phyloP scores from a whole-genome alignment of 2,113 vertebrate genomes.

The Hylia prasina region DNA sequence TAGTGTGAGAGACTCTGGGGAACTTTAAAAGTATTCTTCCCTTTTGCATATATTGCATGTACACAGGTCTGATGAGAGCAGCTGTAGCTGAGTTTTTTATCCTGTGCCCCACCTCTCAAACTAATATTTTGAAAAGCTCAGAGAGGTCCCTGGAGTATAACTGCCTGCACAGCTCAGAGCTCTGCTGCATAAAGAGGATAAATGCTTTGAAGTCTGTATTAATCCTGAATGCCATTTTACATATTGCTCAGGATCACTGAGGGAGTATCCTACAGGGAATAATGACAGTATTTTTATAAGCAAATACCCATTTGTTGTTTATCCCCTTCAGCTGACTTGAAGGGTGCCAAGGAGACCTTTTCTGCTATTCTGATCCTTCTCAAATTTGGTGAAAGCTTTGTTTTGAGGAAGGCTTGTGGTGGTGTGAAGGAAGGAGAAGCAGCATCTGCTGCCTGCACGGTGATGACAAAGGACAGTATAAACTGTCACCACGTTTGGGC shows the following conservation, averaged over 20 bases:
- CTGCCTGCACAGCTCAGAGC: neutral
- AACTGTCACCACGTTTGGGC: neutral
- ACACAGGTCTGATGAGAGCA: neutral
- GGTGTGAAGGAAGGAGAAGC: neutral
- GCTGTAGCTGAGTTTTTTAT: neutral
- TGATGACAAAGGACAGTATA: accelerated
- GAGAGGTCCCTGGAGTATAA: slow-evolving; percentile 20
- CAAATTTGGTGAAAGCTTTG: neutral
- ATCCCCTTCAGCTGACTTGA: neutral
- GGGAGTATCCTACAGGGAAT: neutral
- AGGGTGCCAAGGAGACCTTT: neutral
- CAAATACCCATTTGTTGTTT: neutral
- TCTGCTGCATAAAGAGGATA: slow-evolving; percentile 32
- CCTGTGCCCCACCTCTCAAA: slow-evolving; percentile 39
- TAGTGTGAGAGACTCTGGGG: slow-evolving; percentile 1
- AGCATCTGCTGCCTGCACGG: neutral
- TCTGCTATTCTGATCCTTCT: neutral
- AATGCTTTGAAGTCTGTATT: slow-evolving; percentile 51
- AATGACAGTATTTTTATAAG: neutral
- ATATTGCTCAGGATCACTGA: neutral
- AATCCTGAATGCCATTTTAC: slow-evolving; percentile 15
- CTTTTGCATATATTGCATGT: neutral
- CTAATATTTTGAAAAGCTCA: slow-evolving; percentile 43
- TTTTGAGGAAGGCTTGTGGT: neutral
- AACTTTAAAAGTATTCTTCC: slow-evolving; percentile 12